phyloP scores from a whole-genome alignment of 35 echinoderm and acorn worm species.

The Apostichopus japonicus region DNA sequence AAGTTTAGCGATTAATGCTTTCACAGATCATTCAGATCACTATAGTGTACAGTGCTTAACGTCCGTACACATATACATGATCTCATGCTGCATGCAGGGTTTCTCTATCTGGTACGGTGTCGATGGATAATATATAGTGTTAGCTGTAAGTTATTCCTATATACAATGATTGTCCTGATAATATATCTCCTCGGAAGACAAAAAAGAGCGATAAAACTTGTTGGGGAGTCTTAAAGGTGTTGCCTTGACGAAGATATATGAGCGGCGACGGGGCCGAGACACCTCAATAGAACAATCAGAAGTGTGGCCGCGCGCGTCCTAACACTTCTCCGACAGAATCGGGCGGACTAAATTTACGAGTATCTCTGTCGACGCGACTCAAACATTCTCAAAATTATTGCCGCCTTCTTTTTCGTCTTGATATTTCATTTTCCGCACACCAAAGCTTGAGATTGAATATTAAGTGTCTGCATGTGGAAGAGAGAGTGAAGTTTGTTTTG shows the following conservation, averaged over 20 bases:
- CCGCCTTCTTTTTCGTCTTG: background rate
- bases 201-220: constrained; percentile 35
- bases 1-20: too few relatives aligned
- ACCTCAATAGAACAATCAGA: constrained; percentile 24
- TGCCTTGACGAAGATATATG: constrained; percentile 4
- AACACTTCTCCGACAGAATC: background rate
- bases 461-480: background rate
- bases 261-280: background rate
- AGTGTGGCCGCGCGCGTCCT: background rate
- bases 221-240: background rate
- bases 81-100: too few relatives aligned
- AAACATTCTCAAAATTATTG: constrained; percentile 33
- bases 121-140: too few relatives aligned
- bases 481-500: constrained; percentile 11
- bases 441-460: background rate
- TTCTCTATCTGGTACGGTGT: too few relatives aligned
- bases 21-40: too few relatives aligned
- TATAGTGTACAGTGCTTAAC: too few relatives aligned
- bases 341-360: constrained; percentile 2
- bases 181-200: background rate
- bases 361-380: constrained; percentile 14
- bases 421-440: background rate
- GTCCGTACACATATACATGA: too few relatives aligned
- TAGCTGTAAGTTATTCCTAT: too few relatives aligned
- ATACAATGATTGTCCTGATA: background rate